Conservation (phyloP, 2,888 invertebrate genomes). For the Petrolisthes cinctipes region DNA sequence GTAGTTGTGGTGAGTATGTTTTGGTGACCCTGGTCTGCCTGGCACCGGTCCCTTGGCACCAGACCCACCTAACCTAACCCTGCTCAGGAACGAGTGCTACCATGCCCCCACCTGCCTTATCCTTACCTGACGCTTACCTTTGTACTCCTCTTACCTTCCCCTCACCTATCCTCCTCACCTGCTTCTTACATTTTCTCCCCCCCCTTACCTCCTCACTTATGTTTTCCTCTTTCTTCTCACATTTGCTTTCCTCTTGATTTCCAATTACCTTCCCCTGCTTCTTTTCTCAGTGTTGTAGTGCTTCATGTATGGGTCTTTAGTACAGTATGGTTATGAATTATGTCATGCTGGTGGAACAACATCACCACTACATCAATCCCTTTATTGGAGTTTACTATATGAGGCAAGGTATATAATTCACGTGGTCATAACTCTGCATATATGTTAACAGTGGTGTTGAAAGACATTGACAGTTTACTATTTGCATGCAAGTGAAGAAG, state of each 20-base stretch:
- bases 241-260: background rate
- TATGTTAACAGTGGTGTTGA: too few relatives aligned
- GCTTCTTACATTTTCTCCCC: background rate
- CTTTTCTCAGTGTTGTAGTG: background rate
- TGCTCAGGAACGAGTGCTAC: background rate
- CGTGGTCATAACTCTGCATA: too few relatives aligned
- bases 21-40: slow-evolving; percentile 10
- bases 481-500: too few relatives aligned
- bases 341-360: too few relatives aligned
- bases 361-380: background rate
- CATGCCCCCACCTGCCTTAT: background rate
- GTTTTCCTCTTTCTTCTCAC: background rate
- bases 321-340: too few relatives aligned
- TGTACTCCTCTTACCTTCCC: background rate
- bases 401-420: too few relatives aligned
- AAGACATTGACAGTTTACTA: too few relatives aligned
- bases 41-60: slow-evolving; percentile 16
- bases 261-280: background rate
- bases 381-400: background rate
- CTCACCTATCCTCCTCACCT: background rate
- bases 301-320: background rate
- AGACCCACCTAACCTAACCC: background rate
- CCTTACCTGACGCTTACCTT: background rate
- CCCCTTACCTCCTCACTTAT: background rate
- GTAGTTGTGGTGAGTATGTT: background rate